Evolutionary conservation across 2,797 vertebrate genomes (phyloP).

Genomic region (Acanthurus tractus): DNA sequence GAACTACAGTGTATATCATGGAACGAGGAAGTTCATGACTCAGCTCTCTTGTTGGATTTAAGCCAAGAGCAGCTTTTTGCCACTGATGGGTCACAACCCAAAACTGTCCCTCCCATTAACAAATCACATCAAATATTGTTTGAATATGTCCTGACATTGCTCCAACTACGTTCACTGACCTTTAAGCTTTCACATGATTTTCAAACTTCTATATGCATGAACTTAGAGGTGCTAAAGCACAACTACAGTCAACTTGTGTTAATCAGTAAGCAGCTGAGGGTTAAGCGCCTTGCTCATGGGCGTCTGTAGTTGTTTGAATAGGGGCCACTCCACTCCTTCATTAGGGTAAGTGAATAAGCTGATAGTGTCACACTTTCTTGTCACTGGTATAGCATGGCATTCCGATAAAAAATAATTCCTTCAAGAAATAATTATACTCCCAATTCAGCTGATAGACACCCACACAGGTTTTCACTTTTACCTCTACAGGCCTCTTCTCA

Average conservation of each 20-base stretch:
- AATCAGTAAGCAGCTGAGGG: conserved; percentile 33
- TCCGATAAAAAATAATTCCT: neutral
- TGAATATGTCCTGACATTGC: conserved; percentile 49
- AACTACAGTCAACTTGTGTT: conserved; percentile 38
- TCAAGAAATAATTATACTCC: neutral
- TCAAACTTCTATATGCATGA: conserved; percentile 10
- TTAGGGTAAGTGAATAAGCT: neutral
- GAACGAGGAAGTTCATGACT: conserved; percentile 55
- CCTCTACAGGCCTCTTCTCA: conserved; percentile 1
- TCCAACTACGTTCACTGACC: conserved; percentile 28
- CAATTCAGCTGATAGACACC: conserved; percentile 4
- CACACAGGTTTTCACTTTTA: neutral
- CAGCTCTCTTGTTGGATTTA: conserved; percentile 51
- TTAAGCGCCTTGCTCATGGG: conserved; percentile 34
- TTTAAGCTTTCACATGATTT: conserved; percentile 25
- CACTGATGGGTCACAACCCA: conserved; percentile 57
- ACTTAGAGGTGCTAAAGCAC: neutral
- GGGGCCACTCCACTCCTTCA: neutral
- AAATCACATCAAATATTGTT: conserved; percentile 51
- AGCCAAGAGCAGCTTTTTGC: conserved; percentile 61
- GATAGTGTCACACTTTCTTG: neutral
- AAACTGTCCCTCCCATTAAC: conserved; percentile 55
- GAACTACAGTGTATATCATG: conserved; percentile 25
- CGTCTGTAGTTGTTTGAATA: conserved; percentile 12
- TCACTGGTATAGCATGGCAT: conserved; percentile 1